Base-by-base conservation (phyloP, 1,140 invertebrate genomes). In the Radopholus similis region DNA sequence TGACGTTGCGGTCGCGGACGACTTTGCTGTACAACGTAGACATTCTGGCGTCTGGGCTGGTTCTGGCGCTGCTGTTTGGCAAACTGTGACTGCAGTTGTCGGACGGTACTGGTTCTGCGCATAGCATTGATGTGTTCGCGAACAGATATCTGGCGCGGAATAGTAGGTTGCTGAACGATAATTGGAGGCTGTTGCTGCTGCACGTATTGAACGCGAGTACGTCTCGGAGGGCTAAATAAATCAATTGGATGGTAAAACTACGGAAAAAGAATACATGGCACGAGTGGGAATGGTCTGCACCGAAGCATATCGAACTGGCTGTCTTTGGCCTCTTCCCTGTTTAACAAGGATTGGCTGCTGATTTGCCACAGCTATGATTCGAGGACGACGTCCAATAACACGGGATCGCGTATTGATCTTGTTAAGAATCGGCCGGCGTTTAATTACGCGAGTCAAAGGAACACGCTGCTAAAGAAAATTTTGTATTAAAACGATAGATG, bases 71-170 rank as follows among this genome's bases (percentile, higher is more conserved):
- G 59, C 18, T 62, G 59, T 35, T 26, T 47, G 8, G 30, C 40
- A 47, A 62, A 62, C 11, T 47, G 59, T 26, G n/a, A 42, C 35
- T 62, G 59, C 23, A 62, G 59, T 28, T 62, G 59, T 23, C 47
- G 59, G 11, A 62, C 40, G 9, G 40, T 42, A 8, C 5, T 62
- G 4, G 59, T 40, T 3, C 63, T 38, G 18, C 66, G 63, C 63
- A 68, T 30, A 21, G 60, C 59, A 40, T 53, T 68, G 21, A 68
- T 68, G 37, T 68, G 66, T 5, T 49, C 37, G 21, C 66, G 66
- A 1, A 68, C 44, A 18, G 34, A 42, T 18, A 40, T 42, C 0
- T 2, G n/a, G 21, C 6, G 28, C 5, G 5, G n/a, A 26, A 0
- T 26, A 28, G 13, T 62, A 26, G 6, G 58, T 26, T 23, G 21